These are phyloP conservation scores for Polypedilum pembai DNA, from an alignment of 1,140 invertebrate species.

Conservation along the genomic window DNA sequence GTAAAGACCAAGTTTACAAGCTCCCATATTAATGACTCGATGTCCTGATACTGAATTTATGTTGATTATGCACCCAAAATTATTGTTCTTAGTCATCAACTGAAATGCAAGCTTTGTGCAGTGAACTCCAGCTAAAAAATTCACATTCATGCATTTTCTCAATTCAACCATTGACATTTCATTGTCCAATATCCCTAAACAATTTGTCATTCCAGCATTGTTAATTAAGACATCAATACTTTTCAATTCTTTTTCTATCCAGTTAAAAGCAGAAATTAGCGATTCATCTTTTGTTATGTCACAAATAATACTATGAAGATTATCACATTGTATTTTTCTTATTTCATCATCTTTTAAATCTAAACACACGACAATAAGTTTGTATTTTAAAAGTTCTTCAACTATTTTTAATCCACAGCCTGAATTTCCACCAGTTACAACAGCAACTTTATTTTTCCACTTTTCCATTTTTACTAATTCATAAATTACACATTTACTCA, in stretches of 20 bases:
- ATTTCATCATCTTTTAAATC: not conserved
- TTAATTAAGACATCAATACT: slow-evolving; percentile 65
- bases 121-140: slow-evolving; percentile 57
- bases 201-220: slow-evolving; percentile 55
- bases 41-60: slow-evolving; percentile 57
- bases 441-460: not conserved
- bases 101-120: slow-evolving; percentile 58
- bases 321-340: not conserved
- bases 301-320: not conserved
- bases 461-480: not conserved
- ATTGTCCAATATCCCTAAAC: slow-evolving; percentile 41
- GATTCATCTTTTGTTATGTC: not conserved
- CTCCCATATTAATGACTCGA: slow-evolving; percentile 38
- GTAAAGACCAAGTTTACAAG: slow-evolving; percentile 48
- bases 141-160: slow-evolving; percentile 54
- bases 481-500: not conserved
- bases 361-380: not conserved
- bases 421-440: not conserved
- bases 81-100: slow-evolving; percentile 55
- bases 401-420: not conserved
- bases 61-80: slow-evolving; percentile 63
- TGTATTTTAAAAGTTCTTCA: not conserved
- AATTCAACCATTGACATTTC: slow-evolving; percentile 43
- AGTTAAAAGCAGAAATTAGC: slow-evolving; percentile 51
- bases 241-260: slow-evolving; percentile 52